Conservation (phyloP, 2,113 vertebrate species). For the Romanogobio albipinnatus region DNA sequence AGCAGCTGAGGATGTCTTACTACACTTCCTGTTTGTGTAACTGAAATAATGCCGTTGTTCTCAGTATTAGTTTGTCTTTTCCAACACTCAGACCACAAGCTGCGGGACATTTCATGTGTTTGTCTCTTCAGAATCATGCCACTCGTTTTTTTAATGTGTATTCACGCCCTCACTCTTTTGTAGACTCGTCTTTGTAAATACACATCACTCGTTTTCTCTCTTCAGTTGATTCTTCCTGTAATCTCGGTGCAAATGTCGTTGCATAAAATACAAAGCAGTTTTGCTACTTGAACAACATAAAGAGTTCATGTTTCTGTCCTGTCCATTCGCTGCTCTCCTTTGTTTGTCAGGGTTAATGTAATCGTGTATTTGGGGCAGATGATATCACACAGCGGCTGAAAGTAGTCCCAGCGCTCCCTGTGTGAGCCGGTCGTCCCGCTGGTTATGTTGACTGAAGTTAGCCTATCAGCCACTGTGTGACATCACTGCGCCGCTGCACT, state of each 20-base stretch:
- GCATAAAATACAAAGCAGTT: conserved; percentile 77
- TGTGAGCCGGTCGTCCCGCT: too few species aligned
- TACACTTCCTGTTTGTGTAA: conserved; percentile 48
- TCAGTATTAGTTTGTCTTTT: conserved; percentile 66
- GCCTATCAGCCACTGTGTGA: too few species aligned
- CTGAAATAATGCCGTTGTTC: conserved; percentile 51
- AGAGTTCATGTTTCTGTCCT: conserved; percentile 4
- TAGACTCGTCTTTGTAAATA: conserved; percentile 76
- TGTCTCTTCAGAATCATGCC: conserved; percentile 67
- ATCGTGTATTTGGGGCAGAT: too few species aligned
- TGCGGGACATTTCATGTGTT: conserved; percentile 44
- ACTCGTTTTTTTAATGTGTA: conserved; percentile 67
- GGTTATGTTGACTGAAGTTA: too few species aligned
- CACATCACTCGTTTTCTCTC: conserved; percentile 51
- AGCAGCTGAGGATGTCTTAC: conserved; percentile 18
- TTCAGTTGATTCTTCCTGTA: conserved; percentile 62
- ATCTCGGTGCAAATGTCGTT: conserved; percentile 77
- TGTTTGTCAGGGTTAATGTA: too few species aligned
- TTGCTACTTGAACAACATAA: conserved; percentile 73
- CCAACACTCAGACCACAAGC: conserved; percentile 64
- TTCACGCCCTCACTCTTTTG: conserved; percentile 67
- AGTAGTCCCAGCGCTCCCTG: too few species aligned
- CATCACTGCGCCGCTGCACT: too few species aligned
- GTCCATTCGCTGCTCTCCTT: too few species aligned
- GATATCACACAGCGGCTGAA: too few species aligned